phyloP scores from a whole-genome alignment of 1,140 invertebrate genomes.

The Drosophila teissieri region DNA sequence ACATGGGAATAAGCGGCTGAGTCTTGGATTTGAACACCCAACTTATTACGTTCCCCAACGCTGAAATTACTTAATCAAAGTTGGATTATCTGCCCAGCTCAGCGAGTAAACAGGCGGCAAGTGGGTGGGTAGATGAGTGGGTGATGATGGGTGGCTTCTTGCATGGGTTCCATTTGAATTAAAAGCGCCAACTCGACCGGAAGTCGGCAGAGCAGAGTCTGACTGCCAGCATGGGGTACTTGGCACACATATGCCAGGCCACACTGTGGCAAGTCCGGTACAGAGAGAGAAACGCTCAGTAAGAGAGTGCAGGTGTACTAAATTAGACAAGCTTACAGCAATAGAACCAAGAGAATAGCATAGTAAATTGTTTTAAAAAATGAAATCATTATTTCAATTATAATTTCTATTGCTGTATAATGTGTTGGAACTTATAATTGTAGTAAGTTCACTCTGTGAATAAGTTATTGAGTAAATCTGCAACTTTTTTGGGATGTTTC shows the following conservation, averaged over 20 bases:
- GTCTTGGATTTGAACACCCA: slow-evolving; percentile 74
- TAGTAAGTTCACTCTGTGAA: not conserved
- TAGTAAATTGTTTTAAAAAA: no score
- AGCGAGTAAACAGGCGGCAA: slow-evolving; percentile 47
- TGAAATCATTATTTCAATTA: no score
- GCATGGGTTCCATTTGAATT: slow-evolving; percentile 75
- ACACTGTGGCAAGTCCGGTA: not conserved
- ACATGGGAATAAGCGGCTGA: slow-evolving; percentile 71
- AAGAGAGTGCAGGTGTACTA: not conserved
- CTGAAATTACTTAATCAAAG: slow-evolving; percentile 81
- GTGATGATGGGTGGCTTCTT: slow-evolving; percentile 8
- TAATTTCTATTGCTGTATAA: no score
- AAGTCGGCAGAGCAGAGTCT: slow-evolving; percentile 61
- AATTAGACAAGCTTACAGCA: not conserved
- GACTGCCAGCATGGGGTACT: slow-evolving; percentile 72
- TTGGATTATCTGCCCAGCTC: slow-evolving; percentile 74
- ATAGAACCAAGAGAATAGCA: not conserved
- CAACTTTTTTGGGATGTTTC: no score
- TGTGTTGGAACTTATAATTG: no score
- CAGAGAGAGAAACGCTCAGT: not conserved
- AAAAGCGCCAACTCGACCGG: slow-evolving; percentile 69
- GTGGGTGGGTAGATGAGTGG: not conserved
- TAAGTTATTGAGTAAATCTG: not conserved
- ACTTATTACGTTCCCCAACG: slow-evolving; percentile 62
- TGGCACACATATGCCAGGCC: slow-evolving; percentile 66